phyloP scores from a whole-genome alignment of 2,888 invertebrate species.

The Arge pagana region DNA sequence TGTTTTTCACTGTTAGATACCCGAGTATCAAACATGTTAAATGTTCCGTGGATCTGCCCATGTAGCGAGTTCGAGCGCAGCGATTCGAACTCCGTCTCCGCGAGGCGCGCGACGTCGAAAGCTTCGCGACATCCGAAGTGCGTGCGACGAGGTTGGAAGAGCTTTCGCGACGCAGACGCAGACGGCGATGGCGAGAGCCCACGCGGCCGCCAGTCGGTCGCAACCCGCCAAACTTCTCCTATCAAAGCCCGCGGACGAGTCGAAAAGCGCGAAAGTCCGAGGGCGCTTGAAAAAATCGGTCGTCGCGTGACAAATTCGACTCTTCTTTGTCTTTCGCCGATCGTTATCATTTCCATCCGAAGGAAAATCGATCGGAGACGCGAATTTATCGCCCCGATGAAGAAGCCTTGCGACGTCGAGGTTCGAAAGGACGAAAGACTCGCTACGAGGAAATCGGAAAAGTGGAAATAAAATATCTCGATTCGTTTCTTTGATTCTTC shows the following conservation, averaged over 20 bases:
- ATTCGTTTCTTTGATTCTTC: neutral
- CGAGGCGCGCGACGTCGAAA: too few species aligned
- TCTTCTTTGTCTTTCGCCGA: too few species aligned
- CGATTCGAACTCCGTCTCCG: too few species aligned
- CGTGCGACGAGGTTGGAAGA: constrained; percentile 24
- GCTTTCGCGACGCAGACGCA: constrained; percentile 40
- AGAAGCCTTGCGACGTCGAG: neutral
- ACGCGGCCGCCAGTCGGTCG: constrained; percentile 53
- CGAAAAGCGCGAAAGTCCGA: constrained; percentile 12
- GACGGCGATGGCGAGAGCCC: constrained; percentile 46
- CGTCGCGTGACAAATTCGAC: too few species aligned
- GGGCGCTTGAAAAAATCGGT: too few species aligned
- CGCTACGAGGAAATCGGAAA: neutral
- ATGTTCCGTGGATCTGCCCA: too few species aligned
- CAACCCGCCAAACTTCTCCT: constrained; percentile 51
- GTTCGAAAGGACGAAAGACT: neutral
- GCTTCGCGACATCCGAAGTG: too few species aligned
- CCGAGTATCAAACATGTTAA: too few species aligned
- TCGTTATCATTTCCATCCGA: neutral
- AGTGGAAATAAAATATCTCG: neutral
- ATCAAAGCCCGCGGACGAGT: constrained; percentile 18
- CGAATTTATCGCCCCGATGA: neutral
- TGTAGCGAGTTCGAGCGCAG: too few species aligned
- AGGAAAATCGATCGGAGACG: neutral
- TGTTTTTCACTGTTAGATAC: too few species aligned